Percentiles rank a stretch among this genome's conserved stretches.
Evolutionary conservation across 2,888 invertebrate species (phyloP).

Genomic region (Acanthosoma haemorrhoidale): DNA sequence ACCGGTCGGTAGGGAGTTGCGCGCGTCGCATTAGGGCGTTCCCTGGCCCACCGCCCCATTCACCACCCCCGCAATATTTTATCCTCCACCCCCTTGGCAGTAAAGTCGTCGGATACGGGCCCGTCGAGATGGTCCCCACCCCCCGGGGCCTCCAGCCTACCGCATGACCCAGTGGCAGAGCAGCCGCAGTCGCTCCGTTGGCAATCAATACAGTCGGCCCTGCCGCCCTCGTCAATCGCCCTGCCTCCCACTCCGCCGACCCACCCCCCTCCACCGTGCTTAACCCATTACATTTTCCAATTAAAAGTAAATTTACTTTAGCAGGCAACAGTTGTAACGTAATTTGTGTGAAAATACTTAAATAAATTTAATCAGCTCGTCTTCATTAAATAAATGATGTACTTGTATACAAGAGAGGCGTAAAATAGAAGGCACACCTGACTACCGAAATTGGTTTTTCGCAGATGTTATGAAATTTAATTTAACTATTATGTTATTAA

Average conservation of each 20-base stretch:
- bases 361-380: too few relatives aligned
- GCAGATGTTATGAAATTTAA: too few relatives aligned
- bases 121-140: background rate
- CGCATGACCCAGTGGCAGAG: background rate
- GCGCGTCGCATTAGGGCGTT: constrained; percentile 5
- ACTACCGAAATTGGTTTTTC: too few relatives aligned
- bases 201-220: background rate
- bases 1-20: background rate
- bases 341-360: too few relatives aligned
- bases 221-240: background rate
- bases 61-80: background rate
- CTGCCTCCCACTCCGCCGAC: background rate
- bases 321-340: too few relatives aligned
- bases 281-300: too few relatives aligned
- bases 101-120: background rate
- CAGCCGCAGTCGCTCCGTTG: constrained; percentile 14
- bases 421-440: too few relatives aligned
- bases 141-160: too few relatives aligned
- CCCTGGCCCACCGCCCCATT: background rate
- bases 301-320: too few relatives aligned
- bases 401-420: too few relatives aligned
- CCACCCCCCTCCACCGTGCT: background rate
- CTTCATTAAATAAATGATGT: too few relatives aligned
- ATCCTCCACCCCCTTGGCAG: background rate
- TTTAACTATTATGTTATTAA: too few relatives aligned